A percentile compares a stretch with the other conserved stretches of the same genome.
phyloP scores from a whole-genome alignment of 2,888 invertebrate genomes.

The Tryphoninae sp. region DNA sequence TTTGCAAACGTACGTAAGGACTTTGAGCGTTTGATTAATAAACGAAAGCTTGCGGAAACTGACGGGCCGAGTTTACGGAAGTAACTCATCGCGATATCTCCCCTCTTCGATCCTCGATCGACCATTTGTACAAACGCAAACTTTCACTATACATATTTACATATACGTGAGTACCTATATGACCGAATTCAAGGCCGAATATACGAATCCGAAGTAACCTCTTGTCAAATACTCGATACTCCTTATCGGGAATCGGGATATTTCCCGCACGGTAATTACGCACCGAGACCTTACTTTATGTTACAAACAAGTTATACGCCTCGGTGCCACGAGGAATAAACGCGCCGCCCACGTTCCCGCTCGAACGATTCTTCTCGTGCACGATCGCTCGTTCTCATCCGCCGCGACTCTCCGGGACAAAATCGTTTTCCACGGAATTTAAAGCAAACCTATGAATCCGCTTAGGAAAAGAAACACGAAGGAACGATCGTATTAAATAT shows the following conservation, averaged over 20 bases:
- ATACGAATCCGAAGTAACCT: no score
- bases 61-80: constrained; percentile 8
- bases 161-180: no score
- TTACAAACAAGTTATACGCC: no score
- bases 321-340: not conserved
- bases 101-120: not conserved
- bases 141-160: not conserved
- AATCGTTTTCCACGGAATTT: constrained; percentile 15
- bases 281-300: no score
- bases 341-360: constrained; percentile 4
- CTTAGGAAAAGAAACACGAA: not conserved
- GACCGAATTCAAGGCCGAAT: no score
- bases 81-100: not conserved
- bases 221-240: no score
- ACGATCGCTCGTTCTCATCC: constrained; percentile 23
- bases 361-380: not conserved
- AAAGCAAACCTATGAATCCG: constrained; percentile 18
- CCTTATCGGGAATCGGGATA: no score
- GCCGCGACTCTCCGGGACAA: not conserved
- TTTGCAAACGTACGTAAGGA: constrained; percentile 1
- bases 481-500: not conserved
- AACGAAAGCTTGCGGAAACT: constrained; percentile 10
- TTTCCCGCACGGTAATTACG: no score
- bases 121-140: not conserved
- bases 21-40: constrained; percentile 3